These are phyloP conservation scores for Drosophila seclusa DNA, from an alignment of 2,888 invertebrate species.

Conservation along the genomic window DNA sequence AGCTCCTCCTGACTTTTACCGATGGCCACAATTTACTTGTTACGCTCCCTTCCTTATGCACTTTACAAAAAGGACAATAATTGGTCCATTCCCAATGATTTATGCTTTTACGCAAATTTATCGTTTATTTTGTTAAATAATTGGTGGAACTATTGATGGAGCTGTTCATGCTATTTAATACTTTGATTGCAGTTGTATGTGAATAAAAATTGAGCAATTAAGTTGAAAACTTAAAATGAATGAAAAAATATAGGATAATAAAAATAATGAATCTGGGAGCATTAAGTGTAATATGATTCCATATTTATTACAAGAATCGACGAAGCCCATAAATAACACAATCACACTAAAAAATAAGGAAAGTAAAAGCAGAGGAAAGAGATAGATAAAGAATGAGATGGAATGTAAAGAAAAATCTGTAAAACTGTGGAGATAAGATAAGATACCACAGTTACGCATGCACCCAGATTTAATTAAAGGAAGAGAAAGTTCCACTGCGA, in stretches of 20 bases:
- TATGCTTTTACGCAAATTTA: background rate
- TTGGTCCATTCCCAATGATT: background rate
- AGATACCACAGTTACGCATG: background rate
- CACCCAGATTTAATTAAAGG: background rate
- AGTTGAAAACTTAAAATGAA: background rate
- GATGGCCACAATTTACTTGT: slow-evolving; percentile 37
- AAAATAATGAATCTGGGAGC: background rate
- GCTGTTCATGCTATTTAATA: background rate
- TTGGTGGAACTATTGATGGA: background rate
- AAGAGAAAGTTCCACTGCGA: fast-evolving
- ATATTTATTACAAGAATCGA: background rate
- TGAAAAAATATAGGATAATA: background rate
- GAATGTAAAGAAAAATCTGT: background rate
- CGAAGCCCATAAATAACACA: background rate
- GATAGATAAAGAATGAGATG: background rate
- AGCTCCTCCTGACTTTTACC: slow-evolving; percentile 19
- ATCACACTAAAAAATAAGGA: background rate
- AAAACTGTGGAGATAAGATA: background rate
- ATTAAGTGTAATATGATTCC: background rate
- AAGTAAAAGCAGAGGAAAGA: background rate
- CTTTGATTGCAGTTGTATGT: background rate
- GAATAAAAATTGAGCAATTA: background rate
- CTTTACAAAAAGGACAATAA: slow-evolving; percentile 3
- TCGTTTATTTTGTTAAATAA: background rate
- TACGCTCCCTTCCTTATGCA: slow-evolving; percentile 10